These are phyloP conservation scores for Aspiorhynchus laticeps DNA, from an alignment of 2,113 vertebrate species.

Conservation along the genomic window DNA sequence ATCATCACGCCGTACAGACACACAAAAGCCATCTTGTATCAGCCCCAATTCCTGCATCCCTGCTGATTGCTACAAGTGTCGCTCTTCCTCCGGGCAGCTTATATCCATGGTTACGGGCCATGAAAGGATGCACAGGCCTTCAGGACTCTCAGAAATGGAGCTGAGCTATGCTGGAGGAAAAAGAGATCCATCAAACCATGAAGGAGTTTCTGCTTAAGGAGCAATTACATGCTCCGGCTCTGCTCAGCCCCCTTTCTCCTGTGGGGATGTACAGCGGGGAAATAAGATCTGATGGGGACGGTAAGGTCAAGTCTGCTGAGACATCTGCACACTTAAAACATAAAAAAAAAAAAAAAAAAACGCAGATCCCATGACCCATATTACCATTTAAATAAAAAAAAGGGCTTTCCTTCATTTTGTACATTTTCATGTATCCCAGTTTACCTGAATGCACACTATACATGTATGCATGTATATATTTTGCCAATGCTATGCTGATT, in stretches of 20 bases:
- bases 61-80: constrained; percentile 25
- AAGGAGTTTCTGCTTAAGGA: constrained; percentile 34
- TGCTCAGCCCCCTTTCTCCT: constrained; percentile 11
- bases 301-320: constrained; percentile 10
- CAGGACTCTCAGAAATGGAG: constrained; percentile 13
- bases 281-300: background rate
- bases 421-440: background rate
- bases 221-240: constrained; percentile 14
- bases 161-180: constrained; percentile 31
- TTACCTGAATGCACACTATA: background rate
- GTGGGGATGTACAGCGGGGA: background rate
- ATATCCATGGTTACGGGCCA: constrained; percentile 40
- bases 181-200: constrained; percentile 33
- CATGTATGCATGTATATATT: background rate
- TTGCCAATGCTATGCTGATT: background rate
- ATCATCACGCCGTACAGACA: constrained; percentile 8
- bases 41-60: constrained; percentile 19
- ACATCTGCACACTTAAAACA: background rate
- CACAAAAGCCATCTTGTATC: constrained; percentile 38
- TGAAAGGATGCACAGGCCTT: constrained; percentile 8
- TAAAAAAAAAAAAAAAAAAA: too few relatives aligned
- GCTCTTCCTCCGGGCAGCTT: constrained; percentile 14
- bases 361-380: too few relatives aligned
- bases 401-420: too few relatives aligned
- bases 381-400: background rate